phyloP scores from a whole-genome alignment of 1,140 invertebrate species.

The Camponotus vicinus region DNA sequence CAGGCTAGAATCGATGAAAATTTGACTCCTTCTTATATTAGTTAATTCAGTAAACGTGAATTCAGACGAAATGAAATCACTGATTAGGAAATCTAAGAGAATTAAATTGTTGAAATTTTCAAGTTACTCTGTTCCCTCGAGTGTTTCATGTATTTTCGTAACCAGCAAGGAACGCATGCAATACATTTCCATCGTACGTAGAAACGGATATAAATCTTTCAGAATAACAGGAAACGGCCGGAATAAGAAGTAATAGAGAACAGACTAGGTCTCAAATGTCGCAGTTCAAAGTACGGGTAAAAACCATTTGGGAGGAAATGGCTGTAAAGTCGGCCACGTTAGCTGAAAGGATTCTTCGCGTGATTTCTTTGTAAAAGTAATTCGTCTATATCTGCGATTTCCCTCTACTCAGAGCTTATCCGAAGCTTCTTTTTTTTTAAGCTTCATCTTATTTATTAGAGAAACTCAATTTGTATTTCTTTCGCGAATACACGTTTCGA shows the following conservation, averaged over 20 bases:
- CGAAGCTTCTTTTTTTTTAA: background rate
- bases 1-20: background rate
- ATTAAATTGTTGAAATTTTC: background rate
- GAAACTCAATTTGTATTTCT: conserved; percentile 33
- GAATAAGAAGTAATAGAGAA: conserved; percentile 45
- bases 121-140: background rate
- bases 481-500: background rate
- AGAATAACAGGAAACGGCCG: conserved; percentile 45
- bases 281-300: conserved; percentile 43
- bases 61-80: no score
- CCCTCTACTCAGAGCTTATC: background rate
- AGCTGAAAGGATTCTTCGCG: conserved; percentile 31
- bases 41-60: background rate
- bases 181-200: conserved; percentile 22
- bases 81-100: background rate
- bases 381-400: conserved; percentile 51
- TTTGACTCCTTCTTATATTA: background rate
- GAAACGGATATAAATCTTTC: conserved; percentile 33
- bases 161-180: background rate
- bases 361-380: conserved; percentile 67
- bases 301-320: conserved; percentile 64
- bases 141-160: conserved; percentile 29
- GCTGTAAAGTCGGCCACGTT: conserved; percentile 48
- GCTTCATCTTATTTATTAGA: conserved; percentile 47
- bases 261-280: conserved; percentile 38